Evolutionary conservation across 2,797 vertebrate genomes (phyloP).

Genomic region (Cygnus olor): DNA sequence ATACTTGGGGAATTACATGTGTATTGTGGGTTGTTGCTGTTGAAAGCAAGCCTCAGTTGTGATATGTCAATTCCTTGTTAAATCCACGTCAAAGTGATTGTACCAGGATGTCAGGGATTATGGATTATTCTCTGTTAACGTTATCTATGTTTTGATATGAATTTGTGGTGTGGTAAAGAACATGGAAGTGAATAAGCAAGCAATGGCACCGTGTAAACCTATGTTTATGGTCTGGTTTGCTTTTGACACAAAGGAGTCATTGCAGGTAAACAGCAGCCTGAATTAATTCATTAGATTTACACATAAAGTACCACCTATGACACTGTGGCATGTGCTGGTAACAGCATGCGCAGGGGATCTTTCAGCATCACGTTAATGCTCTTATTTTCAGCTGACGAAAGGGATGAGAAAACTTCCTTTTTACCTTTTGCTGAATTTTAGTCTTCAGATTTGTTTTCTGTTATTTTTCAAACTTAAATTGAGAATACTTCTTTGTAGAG

Average conservation of each 20-base stretch:
- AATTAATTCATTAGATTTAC: not conserved
- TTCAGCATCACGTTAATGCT: not conserved
- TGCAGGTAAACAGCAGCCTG: not conserved
- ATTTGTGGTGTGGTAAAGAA: not conserved
- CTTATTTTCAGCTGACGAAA: not conserved
- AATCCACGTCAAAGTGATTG: not conserved
- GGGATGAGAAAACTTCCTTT: not conserved
- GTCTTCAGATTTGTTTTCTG: not conserved
- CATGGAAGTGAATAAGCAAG: not conserved
- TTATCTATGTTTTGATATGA: not conserved
- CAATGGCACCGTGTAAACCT: not conserved
- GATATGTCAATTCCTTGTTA: not conserved
- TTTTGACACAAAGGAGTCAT: not conserved
- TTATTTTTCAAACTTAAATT: not conserved
- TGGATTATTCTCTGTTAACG: not conserved
- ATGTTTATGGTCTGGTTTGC: constrained; percentile 20
- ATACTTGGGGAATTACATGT: not conserved
- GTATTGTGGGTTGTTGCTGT: not conserved
- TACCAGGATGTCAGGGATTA: not conserved
- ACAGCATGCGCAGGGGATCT: not conserved
- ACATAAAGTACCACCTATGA: not conserved
- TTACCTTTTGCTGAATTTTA: not conserved
- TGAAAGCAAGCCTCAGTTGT: not conserved
- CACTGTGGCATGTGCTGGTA: not conserved
- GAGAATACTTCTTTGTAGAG: not conserved